Percentiles rank a stretch among this genome's conserved stretches.
Evolutionary conservation across 2,113 vertebrate species (phyloP).

Genomic region (Lamprologus callipterus): DNA sequence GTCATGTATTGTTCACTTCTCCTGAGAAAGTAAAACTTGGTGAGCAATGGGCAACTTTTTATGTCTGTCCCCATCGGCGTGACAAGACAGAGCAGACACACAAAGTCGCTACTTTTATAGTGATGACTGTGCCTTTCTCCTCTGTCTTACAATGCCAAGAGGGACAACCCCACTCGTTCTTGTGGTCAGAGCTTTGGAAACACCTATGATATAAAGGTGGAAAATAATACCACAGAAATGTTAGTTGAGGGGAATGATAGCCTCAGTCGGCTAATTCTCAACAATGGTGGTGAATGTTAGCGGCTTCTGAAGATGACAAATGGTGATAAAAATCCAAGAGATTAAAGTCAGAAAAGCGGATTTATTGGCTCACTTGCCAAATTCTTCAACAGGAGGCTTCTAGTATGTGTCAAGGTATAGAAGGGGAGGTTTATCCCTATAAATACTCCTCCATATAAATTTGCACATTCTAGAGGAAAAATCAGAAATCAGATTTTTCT

Average conservation of each 20-base stretch:
- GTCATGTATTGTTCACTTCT: not conserved
- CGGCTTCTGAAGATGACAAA: not conserved
- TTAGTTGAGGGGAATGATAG: not conserved
- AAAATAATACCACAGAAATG: not conserved
- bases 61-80: not conserved
- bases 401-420: not conserved
- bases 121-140: not conserved
- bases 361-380: not conserved
- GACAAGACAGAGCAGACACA: not conserved
- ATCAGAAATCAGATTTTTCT: not conserved
- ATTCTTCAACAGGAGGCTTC: not conserved
- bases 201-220: not conserved
- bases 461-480: not conserved
- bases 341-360: not conserved
- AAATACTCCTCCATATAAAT: not conserved
- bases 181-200: not conserved
- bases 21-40: constrained; percentile 22
- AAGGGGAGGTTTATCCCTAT: not conserved
- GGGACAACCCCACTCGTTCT: not conserved
- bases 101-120: not conserved
- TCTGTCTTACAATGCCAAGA: constrained; percentile 11
- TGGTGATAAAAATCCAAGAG: not conserved
- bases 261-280: not conserved
- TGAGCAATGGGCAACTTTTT: not conserved
- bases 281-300: not conserved